Base-by-base conservation (phyloP, 2,888 invertebrate genomes). In the Pilophorus perplexus region DNA sequence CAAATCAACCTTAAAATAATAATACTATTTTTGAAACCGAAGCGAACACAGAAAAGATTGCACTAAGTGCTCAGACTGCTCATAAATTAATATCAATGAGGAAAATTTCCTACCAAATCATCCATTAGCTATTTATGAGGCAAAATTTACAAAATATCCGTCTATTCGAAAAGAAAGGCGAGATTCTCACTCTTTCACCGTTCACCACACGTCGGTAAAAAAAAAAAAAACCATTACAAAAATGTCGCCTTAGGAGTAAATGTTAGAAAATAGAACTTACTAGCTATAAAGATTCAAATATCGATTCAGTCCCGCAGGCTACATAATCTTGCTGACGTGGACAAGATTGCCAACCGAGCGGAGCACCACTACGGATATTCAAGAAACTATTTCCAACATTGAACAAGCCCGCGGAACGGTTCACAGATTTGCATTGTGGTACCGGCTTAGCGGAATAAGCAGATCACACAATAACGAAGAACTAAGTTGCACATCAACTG, bases 401-500 rank as follows among this genome's bases (percentile, higher is more conserved):
- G n/a, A n/a, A 25, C 14, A 25, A 20, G 48, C 48, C 3, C 12
- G 14, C 22, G 12, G 22, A n/a, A 50, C 10, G 23, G 2, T 22
- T 2, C n/a, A 25, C 10, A 50, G 12, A 33, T 33, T 33, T 8
- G 18, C 55, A 55, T 55, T 55, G 55, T 55, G 55, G 33, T 55
- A 55, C 33, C 55, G n/a, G 55, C 55, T 55, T 55, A 14, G 38
- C 18, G 27, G 37, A 25, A n/a, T 27, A 38, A 55, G 55, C 55
- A 1, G 68, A 65, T 40, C 50, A 65, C 65, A 46, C 68, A 68
- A 68, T 68, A n/a, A 14, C 42, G 65, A 38, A 55, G 65, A 50
- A 28, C 68, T 42, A 68, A 64, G 64, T 68, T 68, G 68, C 68
- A 68, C 68, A 68, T 68, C 68, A 68, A 68, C 68, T 68, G 65